Conservation (phyloP, 2,113 vertebrate genomes). For the Pantherophis guttatus region DNA sequence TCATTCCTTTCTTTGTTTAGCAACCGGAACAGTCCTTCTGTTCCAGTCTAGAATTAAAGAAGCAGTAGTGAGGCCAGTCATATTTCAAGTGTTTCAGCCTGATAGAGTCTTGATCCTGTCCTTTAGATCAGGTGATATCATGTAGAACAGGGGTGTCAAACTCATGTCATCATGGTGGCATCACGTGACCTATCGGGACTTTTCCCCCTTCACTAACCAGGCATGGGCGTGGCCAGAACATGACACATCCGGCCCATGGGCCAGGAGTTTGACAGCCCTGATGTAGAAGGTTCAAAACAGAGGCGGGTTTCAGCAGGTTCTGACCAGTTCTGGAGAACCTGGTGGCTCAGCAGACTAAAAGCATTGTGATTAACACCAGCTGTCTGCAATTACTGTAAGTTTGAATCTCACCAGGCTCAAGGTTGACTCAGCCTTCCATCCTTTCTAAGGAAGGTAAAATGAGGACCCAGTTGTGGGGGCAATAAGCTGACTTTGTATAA, state of each 20-base stretch:
- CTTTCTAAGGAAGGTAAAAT: too few species aligned
- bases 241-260: neutral
- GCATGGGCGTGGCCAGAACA: neutral
- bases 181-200: neutral
- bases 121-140: neutral
- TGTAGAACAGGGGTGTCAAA: neutral
- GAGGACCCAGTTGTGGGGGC: too few species aligned
- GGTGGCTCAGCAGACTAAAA: too few species aligned
- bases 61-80: neutral
- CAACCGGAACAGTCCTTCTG: neutral
- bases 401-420: too few species aligned
- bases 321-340: too few species aligned
- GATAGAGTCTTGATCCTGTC: neutral
- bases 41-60: neutral
- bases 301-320: too few species aligned
- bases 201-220: neutral
- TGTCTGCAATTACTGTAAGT: too few species aligned
- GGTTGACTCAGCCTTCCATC: too few species aligned
- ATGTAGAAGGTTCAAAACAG: neutral
- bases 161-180: rapidly evolving
- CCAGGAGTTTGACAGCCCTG: neutral
- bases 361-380: too few species aligned
- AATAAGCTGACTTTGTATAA: too few species aligned
- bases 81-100: neutral
- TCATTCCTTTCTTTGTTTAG: neutral